Evolutionary conservation across 2,113 vertebrate genomes (phyloP), one percentile per base, ranked within the genome.

Genomic region (Mungos mungo): DNA sequence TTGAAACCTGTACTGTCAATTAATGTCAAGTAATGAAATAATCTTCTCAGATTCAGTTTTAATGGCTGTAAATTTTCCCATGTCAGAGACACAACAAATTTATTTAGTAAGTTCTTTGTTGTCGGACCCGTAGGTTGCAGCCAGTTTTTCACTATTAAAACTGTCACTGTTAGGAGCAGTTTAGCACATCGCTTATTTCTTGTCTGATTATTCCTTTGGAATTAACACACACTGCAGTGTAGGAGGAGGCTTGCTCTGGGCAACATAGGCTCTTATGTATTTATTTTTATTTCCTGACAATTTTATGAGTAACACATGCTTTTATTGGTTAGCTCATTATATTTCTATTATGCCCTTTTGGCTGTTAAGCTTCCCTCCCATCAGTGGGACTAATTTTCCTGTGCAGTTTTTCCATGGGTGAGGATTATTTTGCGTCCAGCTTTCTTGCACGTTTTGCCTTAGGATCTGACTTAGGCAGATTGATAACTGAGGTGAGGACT

Each of bases 201-300:
- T 77, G 69, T 84, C 69, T 77, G 87, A 45, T 84, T 84, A 77
- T 90, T 93, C 68, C 76, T 83, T 85, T 90, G 69, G 45, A 77
- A 77, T 66, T 57, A 90, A 90, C 47, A 47, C 76, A n/a, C 25
- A 35, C 35, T 84, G 23, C 68, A 77, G 29, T 90, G 11, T n/a
- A 69, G 21, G 63, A 60, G 47, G 54, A 69, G 47, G 23, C 63
- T 69, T 84, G 5, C 68, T 38, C 25, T 81, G 31, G 76, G 14
- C 77, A 50, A 13, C 68, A 35, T 16, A 85, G 33, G 23, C 29
- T 90, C 23, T 84, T 90, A 47, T 47, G 29, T 90, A 33, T 66
- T 83, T 90, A 68, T 90, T 90, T 88, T 95, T 84, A 89, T 90
- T 94, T 95, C 29, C 57, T 77, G 15, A 57, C 31, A 77, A 18